phyloP scores from a whole-genome alignment of 2,888 invertebrate species.

The Leptopilina syphax region DNA sequence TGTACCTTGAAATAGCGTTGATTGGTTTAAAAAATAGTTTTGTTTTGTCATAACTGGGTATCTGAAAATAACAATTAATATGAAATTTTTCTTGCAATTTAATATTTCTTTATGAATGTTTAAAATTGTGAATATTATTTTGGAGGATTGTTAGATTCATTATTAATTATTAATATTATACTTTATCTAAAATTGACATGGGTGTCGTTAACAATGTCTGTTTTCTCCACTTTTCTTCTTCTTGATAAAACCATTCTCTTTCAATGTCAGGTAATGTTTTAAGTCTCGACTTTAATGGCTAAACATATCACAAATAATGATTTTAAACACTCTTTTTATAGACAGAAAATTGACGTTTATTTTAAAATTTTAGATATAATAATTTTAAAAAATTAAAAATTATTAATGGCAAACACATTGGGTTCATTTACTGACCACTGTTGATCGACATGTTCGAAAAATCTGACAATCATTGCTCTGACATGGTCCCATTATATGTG shows the following conservation, averaged over 20 bases:
- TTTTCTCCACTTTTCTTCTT: conserved; percentile 22
- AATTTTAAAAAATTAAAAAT: too few relatives aligned
- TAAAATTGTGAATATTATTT: too few relatives aligned
- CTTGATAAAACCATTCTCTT: conserved; percentile 19
- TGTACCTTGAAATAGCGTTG: background rate
- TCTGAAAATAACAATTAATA: background rate
- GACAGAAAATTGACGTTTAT: background rate
- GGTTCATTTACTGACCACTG: background rate
- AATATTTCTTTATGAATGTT: too few relatives aligned
- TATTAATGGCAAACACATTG: too few relatives aligned
- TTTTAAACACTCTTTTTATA: background rate
- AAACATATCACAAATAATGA: background rate
- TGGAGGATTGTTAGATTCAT: too few relatives aligned
- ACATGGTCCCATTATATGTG: conserved; percentile 56
- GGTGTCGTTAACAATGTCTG: background rate
- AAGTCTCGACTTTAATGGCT: background rate
- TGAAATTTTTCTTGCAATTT: background rate
- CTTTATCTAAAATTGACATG: background rate
- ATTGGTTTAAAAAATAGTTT: conserved; percentile 22
- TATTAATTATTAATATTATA: background rate
- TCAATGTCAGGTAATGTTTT: conserved; percentile 25
- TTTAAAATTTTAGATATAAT: too few relatives aligned
- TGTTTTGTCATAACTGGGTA: background rate
- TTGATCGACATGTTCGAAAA: conserved; percentile 39
- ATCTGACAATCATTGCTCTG: conserved; percentile 56